Percentiles rank a stretch among this genome's conserved stretches.
These are phyloP conservation scores for Lasioglossum leucozonium DNA, from an alignment of 2,888 invertebrate genomes.

Conservation along the genomic window DNA sequence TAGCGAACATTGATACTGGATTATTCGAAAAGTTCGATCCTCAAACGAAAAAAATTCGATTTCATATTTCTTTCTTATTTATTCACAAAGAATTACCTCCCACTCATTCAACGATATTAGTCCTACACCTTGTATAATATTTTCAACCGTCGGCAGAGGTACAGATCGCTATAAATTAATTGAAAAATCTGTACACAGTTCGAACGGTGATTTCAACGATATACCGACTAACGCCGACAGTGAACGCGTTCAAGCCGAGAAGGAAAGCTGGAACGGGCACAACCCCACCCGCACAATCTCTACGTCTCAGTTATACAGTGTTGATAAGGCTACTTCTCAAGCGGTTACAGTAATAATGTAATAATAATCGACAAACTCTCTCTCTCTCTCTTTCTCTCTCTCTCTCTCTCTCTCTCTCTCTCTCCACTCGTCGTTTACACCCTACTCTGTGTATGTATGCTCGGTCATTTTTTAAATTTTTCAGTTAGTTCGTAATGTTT, in stretches of 20 bases:
- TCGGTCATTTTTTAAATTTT: slow-evolving; percentile 35
- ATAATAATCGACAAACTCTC: slow-evolving; percentile 68
- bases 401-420: slow-evolving; percentile 13
- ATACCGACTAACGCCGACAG: neutral
- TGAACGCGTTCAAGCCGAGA: slow-evolving; percentile 4
- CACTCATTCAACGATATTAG: neutral
- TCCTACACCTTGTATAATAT: neutral
- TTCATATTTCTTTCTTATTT: neutral
- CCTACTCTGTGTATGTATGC: slow-evolving; percentile 38
- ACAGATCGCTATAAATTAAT: neutral
- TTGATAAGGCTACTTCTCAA: slow-evolving; percentile 71
- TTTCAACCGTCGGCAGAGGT: neutral
- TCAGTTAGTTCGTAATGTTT: slow-evolving; percentile 53
- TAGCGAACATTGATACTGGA: neutral
- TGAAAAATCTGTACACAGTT: neutral
- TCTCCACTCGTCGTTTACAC: slow-evolving; percentile 49
- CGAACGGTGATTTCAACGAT: neutral
- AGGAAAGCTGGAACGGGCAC: slow-evolving; percentile 25
- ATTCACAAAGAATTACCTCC: neutral
- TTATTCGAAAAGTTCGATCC: neutral
- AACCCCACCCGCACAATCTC: slow-evolving; percentile 36
- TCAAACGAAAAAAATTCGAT: neutral
- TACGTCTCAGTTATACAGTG: slow-evolving; percentile 53
- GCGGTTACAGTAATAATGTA: slow-evolving; percentile 66
- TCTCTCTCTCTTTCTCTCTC: neutral